phyloP scores from a whole-genome alignment of 2,113 vertebrate species.

The Dermatemys mawii region DNA sequence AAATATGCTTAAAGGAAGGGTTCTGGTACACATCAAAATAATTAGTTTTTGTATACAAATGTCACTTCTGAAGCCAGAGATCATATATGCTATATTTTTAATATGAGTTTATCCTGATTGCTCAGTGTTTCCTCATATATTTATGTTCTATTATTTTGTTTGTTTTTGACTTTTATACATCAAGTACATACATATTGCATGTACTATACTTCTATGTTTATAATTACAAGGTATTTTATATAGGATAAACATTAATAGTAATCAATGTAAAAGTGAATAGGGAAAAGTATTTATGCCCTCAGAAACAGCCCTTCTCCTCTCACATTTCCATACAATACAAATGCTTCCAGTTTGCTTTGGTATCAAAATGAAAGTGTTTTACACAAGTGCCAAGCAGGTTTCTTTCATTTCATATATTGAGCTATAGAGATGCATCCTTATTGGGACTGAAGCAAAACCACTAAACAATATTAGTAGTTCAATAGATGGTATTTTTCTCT shows the following conservation, averaged over 20 bases:
- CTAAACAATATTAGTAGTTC: neutral
- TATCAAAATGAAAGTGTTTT: neutral
- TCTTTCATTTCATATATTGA: neutral
- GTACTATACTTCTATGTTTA: neutral
- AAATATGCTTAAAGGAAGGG: neutral
- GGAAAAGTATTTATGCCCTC: neutral
- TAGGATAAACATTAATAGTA: neutral
- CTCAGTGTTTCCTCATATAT: neutral
- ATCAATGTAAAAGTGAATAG: neutral
- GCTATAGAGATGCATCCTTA: neutral
- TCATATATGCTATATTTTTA: neutral
- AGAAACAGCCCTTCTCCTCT: neutral
- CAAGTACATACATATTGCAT: neutral
- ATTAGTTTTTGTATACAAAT: neutral
- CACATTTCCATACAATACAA: neutral
- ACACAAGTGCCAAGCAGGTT: neutral
- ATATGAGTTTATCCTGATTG: neutral
- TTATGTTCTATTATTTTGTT: neutral
- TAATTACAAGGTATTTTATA: neutral
- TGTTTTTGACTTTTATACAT: neutral
- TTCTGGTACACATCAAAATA: neutral
- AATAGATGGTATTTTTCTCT: neutral
- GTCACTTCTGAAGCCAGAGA: neutral
- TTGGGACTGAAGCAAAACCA: rapidly evolving
- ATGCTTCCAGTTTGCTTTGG: neutral